Evolutionary conservation across 2,797 vertebrate genomes (phyloP).

Genomic region (Tragelaphus oryx): DNA sequence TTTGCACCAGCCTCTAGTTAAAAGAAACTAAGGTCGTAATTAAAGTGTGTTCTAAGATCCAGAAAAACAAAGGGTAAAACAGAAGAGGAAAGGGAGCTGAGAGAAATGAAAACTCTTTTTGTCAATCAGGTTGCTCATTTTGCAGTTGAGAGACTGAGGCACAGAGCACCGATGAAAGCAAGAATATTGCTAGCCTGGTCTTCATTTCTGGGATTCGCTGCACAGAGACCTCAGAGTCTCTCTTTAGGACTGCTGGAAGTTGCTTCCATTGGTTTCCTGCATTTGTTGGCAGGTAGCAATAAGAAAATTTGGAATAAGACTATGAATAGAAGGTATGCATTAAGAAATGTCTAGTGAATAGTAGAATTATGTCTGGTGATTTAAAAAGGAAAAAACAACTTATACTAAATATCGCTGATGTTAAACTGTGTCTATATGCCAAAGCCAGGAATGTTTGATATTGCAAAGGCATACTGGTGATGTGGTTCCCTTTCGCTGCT

Average conservation of each 20-base stretch:
- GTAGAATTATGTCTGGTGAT: not conserved
- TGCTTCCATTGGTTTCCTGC: not conserved
- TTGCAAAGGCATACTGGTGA: not conserved
- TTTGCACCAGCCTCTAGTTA: not conserved
- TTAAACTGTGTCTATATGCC: not conserved
- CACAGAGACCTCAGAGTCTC: not conserved
- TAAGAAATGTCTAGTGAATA: not conserved
- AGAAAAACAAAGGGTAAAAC: not conserved
- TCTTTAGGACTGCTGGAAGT: not conserved
- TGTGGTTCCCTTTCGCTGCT: not conserved
- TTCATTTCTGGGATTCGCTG: not conserved
- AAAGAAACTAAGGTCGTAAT: not conserved
- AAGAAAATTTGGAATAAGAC: conserved; percentile 14
- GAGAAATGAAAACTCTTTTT: not conserved
- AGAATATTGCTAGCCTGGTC: not conserved
- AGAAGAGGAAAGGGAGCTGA: not conserved
- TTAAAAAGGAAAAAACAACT: not conserved
- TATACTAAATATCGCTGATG: not conserved
- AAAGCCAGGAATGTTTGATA: not conserved
- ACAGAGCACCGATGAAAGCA: not conserved
- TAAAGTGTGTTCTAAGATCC: not conserved
- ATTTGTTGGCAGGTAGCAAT: not conserved
- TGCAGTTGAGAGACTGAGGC: not conserved
- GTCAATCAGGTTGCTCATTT: not conserved
- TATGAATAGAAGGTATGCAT: conserved; percentile 49